Base-by-base conservation (phyloP, 1,140 invertebrate genomes). In the Augochlora pura region DNA sequence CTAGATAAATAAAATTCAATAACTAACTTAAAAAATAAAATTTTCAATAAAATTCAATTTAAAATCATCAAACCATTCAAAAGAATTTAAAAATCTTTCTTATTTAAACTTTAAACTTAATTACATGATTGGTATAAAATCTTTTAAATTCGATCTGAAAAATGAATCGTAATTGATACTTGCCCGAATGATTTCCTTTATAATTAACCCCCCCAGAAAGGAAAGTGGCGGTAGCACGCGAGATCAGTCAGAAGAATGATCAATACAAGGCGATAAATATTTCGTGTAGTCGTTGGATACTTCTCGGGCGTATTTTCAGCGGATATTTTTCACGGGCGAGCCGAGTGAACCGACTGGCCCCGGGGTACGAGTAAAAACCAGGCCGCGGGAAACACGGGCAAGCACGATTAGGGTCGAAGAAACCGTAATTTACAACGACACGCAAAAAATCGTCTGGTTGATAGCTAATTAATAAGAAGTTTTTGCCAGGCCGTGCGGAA, bases 391-490 rank as follows among this genome's bases (percentile, higher is more conserved):
- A 66, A 27, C 65, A n/a, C 18, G 54, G n/a, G 65, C 42, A 66
- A 38, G 39, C 42, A 9, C 39, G 39, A 49, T 42, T 23, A 66
- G 14, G 16, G 39, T 25, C n/a, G 27, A 66, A 66, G 39, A 66
- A 42, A 66, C n/a, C 8, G 39, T 66, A 49, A 66, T 66, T 66
- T 66, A 66, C 39, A 66, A 39, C 14, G 23, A 7, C 5, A 1
- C 8, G 60, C 60, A 63, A 49, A 49, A 42, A 66, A 66, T 42
- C n/a, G 64, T 14, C 65, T 0, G 39, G 39, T 46, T 66, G 39
- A 66, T 66, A 49, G 65, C 39, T 66, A 66, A 66, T 66, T 66
- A 66, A 66, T 66, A 66, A 66, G 42, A 66, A 25, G n/a, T 66
- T 66, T 66, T 66, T 66, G 39, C 39, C 1, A 5, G 3, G 5